A percentile compares a stretch with the other conserved stretches of the same genome.
Evolutionary conservation across 1,140 invertebrate species (phyloP).

Genomic region (Muscidifurax raptorellus): DNA sequence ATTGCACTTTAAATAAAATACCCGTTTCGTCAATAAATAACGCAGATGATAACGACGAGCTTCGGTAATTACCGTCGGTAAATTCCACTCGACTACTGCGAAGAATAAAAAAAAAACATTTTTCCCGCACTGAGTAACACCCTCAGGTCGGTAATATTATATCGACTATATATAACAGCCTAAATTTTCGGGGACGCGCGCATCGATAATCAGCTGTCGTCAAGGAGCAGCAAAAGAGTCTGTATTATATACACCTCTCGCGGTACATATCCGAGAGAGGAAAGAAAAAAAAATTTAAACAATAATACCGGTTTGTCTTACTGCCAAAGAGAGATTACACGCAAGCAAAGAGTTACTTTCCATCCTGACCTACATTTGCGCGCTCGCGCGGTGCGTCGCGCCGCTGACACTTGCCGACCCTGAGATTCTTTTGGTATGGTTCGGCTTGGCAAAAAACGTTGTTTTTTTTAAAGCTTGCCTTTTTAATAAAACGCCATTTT

Average conservation of each 20-base stretch:
- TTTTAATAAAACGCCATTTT: neutral
- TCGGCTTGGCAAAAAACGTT: slow-evolving; percentile 36
- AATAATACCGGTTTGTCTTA: slow-evolving; percentile 67
- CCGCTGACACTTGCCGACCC: slow-evolving; percentile 65
- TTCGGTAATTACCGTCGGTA: neutral
- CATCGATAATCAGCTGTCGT: neutral
- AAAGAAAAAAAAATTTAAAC: slow-evolving; percentile 61
- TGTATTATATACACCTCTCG: neutral
- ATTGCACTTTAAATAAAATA: neutral
- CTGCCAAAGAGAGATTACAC: slow-evolving; percentile 65
- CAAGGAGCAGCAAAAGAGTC: neutral
- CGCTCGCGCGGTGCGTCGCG: slow-evolving; percentile 60
- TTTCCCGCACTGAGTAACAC: neutral
- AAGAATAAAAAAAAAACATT: neutral
- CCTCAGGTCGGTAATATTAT: neutral
- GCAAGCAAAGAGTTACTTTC: slow-evolving; percentile 66
- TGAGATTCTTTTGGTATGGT: slow-evolving; percentile 64
- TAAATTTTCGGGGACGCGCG: neutral
- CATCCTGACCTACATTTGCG: slow-evolving; percentile 70
- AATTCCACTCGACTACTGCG: neutral
- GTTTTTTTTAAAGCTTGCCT: neutral
- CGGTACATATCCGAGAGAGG: neutral
- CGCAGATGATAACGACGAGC: neutral
- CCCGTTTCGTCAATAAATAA: neutral
- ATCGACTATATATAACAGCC: neutral